Conservation (phyloP, 1,140 invertebrate species). For the Medauroidea extradentata region DNA sequence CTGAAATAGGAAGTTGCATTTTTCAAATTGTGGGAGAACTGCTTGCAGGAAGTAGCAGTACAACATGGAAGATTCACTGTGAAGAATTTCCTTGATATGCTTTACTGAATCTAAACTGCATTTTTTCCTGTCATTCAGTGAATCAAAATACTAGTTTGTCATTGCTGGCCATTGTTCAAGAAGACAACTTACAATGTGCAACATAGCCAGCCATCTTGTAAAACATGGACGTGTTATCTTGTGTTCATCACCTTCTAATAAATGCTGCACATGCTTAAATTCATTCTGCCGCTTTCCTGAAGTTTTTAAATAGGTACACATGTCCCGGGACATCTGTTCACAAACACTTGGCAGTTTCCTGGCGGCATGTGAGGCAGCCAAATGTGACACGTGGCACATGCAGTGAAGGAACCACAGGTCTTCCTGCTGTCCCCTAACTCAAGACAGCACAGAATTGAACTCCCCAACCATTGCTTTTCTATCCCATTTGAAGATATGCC, state of each 20-base stretch:
- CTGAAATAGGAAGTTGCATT: background rate
- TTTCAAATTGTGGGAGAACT: background rate
- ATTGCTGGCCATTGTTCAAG: background rate
- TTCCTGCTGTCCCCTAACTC: slow-evolving; percentile 1
- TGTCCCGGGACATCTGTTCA: background rate
- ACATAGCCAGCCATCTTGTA: slow-evolving; percentile 10
- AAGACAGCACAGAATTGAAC: slow-evolving; percentile 8
- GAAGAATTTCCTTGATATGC: background rate
- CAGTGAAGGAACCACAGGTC: slow-evolving; percentile 10
- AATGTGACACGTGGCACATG: slow-evolving; percentile 15
- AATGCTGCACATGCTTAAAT: too few species aligned
- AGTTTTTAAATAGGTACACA: too few species aligned
- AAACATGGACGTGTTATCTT: background rate
- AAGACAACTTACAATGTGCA: background rate
- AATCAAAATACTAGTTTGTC: background rate
- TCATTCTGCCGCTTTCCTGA: too few species aligned
- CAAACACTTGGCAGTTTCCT: background rate
- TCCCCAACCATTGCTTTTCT: slow-evolving; percentile 9
- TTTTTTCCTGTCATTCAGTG: background rate
- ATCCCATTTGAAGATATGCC: slow-evolving; percentile 9
- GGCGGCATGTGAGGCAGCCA: slow-evolving; percentile 9
- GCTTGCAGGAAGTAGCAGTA: background rate
- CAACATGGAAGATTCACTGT: background rate
- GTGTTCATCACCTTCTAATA: too few species aligned
- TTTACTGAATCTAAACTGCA: background rate